Evolutionary conservation across 2,797 vertebrate species (phyloP), one percentile per base, ranked within the genome.

Genomic region (Catostomus latipinnis): DNA sequence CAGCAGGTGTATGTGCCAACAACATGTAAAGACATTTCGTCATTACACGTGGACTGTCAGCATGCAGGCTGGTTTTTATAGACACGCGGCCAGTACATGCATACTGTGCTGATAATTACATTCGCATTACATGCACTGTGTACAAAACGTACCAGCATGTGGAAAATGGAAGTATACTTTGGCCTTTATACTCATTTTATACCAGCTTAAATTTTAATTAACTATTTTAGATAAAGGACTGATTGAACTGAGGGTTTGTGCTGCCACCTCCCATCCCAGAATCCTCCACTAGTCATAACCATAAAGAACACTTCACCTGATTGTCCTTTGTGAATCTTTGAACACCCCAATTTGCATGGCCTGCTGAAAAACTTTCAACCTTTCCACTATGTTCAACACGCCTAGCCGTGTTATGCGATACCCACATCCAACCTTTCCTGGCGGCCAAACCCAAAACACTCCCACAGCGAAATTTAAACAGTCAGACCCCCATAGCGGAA

Each of bases 391-490:
- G 76, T 78, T 78, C 76, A 78, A 58, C 34, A 11, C 58, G 58
- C 60, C 54, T 58, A 22, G 49, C 22, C 34, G 76, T 65, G 68
- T 57, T 68, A 60, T 67, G 81, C 7, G 81, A 82, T 67, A 82
- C 61, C 77, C 60, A 65, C 54, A 43, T 56, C 52, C 71, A 65
- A 71, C 53, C 77, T 67, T 78, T 67, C 75, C 66, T 67, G 74
- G 56, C 34, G 9, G 62, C 61, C 60, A 65, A 71, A 71, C 34
- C 68, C 68, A 60, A 78, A 71, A 71, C 76, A 79, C 66, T 71
- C 73, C 71, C 52, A 78, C 14, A 1, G 62, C 75, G 81, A 81
- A 85, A 84, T 87, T 86, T 80, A 82, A 78, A 82, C 76, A 68
- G 72, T 58, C 56, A 71, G 18, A 8, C 11, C 74, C 45, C 6